phyloP scores from a whole-genome alignment of 2,113 vertebrate genomes.

The Sphyrna mokarran region DNA sequence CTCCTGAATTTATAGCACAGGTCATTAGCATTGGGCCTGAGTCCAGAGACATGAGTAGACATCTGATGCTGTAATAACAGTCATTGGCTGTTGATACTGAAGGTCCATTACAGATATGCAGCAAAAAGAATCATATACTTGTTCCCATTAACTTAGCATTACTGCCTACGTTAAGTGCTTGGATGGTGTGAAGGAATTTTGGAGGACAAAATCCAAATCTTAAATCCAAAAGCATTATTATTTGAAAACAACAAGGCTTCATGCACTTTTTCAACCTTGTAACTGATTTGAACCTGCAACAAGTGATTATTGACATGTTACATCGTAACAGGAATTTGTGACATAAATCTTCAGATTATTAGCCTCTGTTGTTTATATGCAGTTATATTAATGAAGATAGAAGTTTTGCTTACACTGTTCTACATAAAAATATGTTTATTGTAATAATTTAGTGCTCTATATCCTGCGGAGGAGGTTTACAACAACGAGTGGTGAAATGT shows the following conservation, averaged over 20 bases:
- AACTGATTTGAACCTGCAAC: not conserved
- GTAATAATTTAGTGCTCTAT: slow-evolving; percentile 55
- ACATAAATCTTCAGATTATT: not conserved
- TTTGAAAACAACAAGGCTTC: not conserved
- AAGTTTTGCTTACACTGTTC: not conserved
- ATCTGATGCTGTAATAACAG: not conserved
- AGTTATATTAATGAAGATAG: not conserved
- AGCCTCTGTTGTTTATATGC: not conserved
- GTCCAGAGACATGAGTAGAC: not conserved
- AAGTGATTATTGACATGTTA: not conserved
- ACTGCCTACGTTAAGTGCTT: not conserved
- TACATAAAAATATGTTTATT: not conserved
- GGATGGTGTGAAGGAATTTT: not conserved
- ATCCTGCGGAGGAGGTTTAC: slow-evolving; percentile 60
- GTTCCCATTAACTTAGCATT: not conserved
- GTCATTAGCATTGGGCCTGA: not conserved
- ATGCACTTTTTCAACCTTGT: not conserved
- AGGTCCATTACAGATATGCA: not conserved
- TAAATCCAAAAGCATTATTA: not conserved
- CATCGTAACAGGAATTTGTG: not conserved
- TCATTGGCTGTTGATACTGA: not conserved
- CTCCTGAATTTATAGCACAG: not conserved
- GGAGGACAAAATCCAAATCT: not conserved
- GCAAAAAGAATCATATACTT: not conserved
- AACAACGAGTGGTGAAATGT: slow-evolving; percentile 55